These are phyloP conservation scores for Melospiza melodia DNA, from an alignment of 2,113 vertebrate species.

Conservation along the genomic window DNA sequence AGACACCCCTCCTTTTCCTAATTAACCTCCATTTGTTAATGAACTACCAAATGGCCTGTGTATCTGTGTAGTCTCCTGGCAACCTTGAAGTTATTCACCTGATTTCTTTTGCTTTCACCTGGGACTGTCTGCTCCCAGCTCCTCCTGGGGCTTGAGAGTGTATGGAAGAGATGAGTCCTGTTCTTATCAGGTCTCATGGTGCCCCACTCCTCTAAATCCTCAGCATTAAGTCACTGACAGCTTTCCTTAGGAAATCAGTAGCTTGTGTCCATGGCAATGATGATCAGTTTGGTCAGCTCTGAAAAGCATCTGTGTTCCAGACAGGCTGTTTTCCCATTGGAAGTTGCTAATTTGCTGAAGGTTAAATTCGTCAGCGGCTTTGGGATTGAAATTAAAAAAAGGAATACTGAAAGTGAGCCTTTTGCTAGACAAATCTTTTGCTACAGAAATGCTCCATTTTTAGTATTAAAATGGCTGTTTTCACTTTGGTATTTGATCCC, in stretches of 20 bases:
- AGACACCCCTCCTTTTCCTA: neutral
- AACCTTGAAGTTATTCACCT: neutral
- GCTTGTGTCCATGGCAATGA: neutral
- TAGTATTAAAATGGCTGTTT: neutral
- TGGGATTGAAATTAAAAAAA: neutral
- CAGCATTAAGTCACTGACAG: neutral
- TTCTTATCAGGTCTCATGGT: neutral
- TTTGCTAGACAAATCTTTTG: neutral
- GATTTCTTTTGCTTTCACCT: neutral
- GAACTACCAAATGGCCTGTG: neutral
- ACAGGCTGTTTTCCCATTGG: neutral
- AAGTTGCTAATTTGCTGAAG: constrained; percentile 6
- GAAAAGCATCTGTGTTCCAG: neutral
- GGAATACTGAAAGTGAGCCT: neutral
- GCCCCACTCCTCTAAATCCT: neutral
- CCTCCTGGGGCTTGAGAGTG: neutral
- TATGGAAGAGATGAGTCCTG: neutral
- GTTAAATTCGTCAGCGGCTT: neutral
- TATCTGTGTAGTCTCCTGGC: constrained; percentile 8
- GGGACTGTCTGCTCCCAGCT: neutral
- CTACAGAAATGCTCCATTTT: neutral
- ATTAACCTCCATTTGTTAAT: constrained; percentile 11
- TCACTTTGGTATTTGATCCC: neutral
- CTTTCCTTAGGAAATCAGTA: neutral
- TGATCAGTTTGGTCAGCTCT: neutral